Evolutionary conservation across 2,113 vertebrate species (phyloP).

Genomic region (Phycodurus eques): DNA sequence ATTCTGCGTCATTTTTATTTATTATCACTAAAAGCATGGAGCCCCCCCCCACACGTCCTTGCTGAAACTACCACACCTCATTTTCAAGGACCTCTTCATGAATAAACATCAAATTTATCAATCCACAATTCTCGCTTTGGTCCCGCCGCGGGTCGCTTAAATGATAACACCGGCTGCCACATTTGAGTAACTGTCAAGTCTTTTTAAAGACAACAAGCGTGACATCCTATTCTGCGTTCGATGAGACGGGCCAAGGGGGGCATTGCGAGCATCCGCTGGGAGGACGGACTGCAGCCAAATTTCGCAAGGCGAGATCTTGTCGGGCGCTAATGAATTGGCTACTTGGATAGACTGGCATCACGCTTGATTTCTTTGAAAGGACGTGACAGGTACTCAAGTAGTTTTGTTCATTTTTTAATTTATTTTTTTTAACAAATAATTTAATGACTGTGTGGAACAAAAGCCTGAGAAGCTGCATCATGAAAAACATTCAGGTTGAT

Average conservation of each 20-base stretch:
- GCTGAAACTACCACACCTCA: neutral
- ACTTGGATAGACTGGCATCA: constrained; percentile 66
- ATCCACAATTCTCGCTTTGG: constrained; percentile 29
- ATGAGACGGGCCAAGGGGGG: neutral
- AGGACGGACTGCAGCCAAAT: neutral
- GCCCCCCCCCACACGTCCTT: neutral
- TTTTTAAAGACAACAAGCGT: constrained; percentile 68
- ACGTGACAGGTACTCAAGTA: constrained; percentile 54
- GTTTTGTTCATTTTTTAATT: neutral
- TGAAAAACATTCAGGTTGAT: neutral
- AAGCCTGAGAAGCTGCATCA: neutral
- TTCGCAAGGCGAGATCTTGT: constrained; percentile 58
- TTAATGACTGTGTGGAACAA: neutral
- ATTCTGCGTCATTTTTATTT: too few relatives aligned
- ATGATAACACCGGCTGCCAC: constrained; percentile 57
- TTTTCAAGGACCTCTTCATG: constrained; percentile 14
- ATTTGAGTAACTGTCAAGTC: constrained; percentile 68
- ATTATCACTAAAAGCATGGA: too few relatives aligned
- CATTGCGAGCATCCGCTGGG: neutral
- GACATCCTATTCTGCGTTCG: neutral
- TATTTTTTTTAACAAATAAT: too few relatives aligned
- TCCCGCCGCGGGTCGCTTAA: constrained; percentile 34
- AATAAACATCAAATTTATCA: constrained; percentile 35
- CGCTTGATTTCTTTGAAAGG: constrained; percentile 69
- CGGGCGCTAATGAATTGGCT: constrained; percentile 70